These are phyloP conservation scores for Protonibea diacanthus DNA, from an alignment of 2,797 vertebrate genomes.

Conservation along the genomic window DNA sequence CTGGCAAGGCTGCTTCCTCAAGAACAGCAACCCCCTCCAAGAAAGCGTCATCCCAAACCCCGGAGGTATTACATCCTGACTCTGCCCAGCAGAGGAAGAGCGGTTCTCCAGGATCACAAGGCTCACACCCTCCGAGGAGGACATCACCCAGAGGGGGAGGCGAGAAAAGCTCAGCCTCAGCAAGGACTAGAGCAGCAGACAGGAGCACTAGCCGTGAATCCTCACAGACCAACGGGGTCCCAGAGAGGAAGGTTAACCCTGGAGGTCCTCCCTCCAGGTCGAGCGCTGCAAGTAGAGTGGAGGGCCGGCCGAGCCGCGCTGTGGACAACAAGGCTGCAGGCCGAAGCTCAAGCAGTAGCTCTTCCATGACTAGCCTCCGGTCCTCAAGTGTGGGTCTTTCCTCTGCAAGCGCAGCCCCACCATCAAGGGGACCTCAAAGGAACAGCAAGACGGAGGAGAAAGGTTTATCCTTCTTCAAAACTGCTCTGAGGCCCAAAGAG, in stretches of 20 bases:
- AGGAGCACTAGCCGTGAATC: constrained; percentile 90
- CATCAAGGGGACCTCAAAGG: constrained; percentile 84
- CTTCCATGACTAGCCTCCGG: constrained; percentile 93
- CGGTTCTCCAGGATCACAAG: constrained; percentile 66
- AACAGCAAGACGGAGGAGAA: constrained; percentile 96
- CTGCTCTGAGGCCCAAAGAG: constrained; percentile 95
- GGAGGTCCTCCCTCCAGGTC: constrained; percentile 69
- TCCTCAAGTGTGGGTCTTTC: constrained; percentile 83
- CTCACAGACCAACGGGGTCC: constrained; percentile 83
- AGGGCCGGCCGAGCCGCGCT: constrained; percentile 76
- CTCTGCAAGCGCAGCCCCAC: constrained; percentile 41
- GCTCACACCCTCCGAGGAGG: constrained; percentile 79
- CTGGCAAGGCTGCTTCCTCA: constrained; percentile 84
- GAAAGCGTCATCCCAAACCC: constrained; percentile 84
- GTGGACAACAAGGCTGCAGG: constrained; percentile 76
- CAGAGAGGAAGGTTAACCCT: constrained; percentile 83
- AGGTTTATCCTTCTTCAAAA: constrained; percentile 96
- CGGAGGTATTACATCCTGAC: constrained; percentile 61
- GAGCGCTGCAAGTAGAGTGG: constrained; percentile 66
- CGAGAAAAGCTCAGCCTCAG: constrained; percentile 81
- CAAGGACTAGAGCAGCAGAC: constrained; percentile 90
- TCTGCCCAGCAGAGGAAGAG: constrained; percentile 71
- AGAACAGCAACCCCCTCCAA: constrained; percentile 85
- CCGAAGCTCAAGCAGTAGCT: constrained; percentile 90
- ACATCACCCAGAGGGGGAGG: constrained; percentile 75